These are phyloP conservation scores for Gobio gobio DNA, from an alignment of 2,113 vertebrate species.

Conservation along the genomic window DNA sequence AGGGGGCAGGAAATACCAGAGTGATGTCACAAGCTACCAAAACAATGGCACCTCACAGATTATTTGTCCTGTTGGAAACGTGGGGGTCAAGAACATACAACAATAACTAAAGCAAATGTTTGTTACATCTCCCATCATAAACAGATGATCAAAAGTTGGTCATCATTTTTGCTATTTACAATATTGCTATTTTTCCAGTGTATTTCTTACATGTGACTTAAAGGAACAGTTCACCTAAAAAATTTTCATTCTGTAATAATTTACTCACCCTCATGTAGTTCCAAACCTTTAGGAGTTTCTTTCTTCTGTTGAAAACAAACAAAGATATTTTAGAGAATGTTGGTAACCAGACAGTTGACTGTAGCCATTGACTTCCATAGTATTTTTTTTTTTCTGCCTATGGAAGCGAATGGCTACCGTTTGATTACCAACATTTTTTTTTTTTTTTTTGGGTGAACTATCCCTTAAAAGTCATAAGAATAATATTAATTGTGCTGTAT, in stretches of 20 bases:
- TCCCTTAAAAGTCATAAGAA: not conserved
- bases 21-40: conserved; percentile 60
- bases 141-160: conserved; percentile 44
- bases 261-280: too few relatives aligned
- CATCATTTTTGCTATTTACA: not conserved
- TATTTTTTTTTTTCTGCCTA: too few relatives aligned
- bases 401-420: too few relatives aligned
- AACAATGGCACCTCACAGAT: conserved; percentile 61
- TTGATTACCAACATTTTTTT: too few relatives aligned
- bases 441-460: too few relatives aligned
- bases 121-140: conserved; percentile 50
- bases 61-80: conserved; percentile 58
- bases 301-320: too few relatives aligned
- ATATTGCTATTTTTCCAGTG: not conserved
- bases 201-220: not conserved
- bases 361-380: too few relatives aligned
- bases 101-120: conserved; percentile 67
- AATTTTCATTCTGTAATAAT: too few relatives aligned
- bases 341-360: too few relatives aligned
- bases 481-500: not conserved
- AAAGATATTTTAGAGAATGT: too few relatives aligned
- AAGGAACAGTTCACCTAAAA: too few relatives aligned
- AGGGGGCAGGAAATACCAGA: conserved; percentile 61
- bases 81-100: conserved; percentile 40
- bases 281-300: too few relatives aligned